Evolutionary conservation across 2,888 invertebrate genomes (phyloP), one percentile per base, ranked within the genome.

Genomic region (Drosophila monieri): DNA sequence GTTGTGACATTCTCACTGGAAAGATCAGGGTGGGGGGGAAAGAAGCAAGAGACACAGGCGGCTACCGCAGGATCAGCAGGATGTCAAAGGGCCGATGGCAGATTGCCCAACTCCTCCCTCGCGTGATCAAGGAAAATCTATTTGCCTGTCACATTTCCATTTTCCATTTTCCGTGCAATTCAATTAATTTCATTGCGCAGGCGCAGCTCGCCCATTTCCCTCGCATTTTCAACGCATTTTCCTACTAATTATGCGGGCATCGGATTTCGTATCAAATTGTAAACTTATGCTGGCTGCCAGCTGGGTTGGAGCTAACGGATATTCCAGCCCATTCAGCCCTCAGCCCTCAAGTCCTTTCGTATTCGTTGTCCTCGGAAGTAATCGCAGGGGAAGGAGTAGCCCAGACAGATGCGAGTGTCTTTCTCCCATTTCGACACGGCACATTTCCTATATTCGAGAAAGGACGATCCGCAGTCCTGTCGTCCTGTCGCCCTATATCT

Each of bases 251-350:
- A 81, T 81, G 87, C 81, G 85, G 81, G 81, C 67, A 61, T 77
- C 64, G 68, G 71, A 69, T 69, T 69, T 69, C 72, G 54, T 58
- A 66, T 73, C 73, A 55, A 71, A 73, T 69, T 76, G 69, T 67
- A 69, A 72, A 68, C 68, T 80, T 86, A 87, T 81, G 87, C 87
- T 80, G 81, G 81, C 56, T 65, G 81, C 81, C 87, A 81, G 81
- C 81, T 84, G 80, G 49, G 48, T 55, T 66, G 77, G 73, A 59
- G 64, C 68, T 65, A 84, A 78, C 81, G 72, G 67, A 57, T 68
- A 60, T 61, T 48, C 39, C 59, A 47, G 39, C 15, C 60, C 52
- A 39, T 49, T 51, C 41, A 51, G 32, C 27, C 32, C 56, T 53
- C 67, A 52, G 32, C 27, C 32, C 56, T 53, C 67, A 58, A 52